Conservation (phyloP, 2,113 vertebrate species). For the Peromyscus maniculatus region DNA sequence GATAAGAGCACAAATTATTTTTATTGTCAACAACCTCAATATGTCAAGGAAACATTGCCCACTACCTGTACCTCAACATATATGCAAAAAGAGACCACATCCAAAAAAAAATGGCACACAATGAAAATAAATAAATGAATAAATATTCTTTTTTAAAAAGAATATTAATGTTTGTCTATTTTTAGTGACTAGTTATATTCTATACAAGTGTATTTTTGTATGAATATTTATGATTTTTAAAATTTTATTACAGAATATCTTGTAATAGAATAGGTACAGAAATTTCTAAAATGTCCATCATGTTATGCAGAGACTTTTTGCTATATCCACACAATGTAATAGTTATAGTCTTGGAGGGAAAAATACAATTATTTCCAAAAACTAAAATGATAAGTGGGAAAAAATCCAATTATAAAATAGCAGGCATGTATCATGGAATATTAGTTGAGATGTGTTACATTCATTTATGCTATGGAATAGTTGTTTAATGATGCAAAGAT, state of each 20-base stretch:
- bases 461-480: neutral
- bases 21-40: neutral
- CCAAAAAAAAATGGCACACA: neutral
- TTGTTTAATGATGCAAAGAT: neutral
- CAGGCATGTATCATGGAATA: neutral
- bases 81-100: neutral
- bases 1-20: neutral
- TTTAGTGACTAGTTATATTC: neutral
- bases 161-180: neutral
- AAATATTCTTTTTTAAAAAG: neutral
- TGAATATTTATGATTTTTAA: neutral
- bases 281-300: neutral
- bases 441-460: neutral
- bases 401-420: neutral
- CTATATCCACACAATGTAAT: neutral
- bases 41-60: neutral
- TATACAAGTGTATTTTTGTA: neutral
- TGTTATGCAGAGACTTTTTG: neutral
- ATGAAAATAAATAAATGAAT: neutral
- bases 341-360: neutral
- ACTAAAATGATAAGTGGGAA: neutral
- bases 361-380: neutral
- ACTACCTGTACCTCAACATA: neutral
- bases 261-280: neutral
- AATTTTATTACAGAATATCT: neutral